phyloP scores from a whole-genome alignment of 2,888 invertebrate species.

The Melanostoma mellinum region DNA sequence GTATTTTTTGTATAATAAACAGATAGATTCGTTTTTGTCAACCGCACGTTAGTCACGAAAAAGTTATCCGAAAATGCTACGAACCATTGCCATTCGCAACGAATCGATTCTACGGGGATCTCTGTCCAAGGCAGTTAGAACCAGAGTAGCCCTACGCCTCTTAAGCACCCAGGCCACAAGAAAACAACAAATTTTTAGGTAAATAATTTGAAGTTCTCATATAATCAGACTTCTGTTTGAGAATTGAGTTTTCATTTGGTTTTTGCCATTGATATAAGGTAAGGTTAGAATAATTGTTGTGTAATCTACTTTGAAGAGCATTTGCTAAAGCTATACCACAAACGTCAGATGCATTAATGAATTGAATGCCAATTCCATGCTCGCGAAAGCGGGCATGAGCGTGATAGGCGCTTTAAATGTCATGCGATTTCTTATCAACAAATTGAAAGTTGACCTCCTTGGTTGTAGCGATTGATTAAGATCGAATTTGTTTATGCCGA shows the following conservation, averaged over 20 bases:
- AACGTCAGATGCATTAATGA: constrained; percentile 60
- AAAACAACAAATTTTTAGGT: constrained; percentile 78
- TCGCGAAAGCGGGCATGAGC: constrained; percentile 10
- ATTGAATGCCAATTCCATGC: constrained; percentile 33
- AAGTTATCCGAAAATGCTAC: constrained; percentile 85
- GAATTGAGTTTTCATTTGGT: constrained; percentile 44
- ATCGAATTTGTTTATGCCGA: neutral
- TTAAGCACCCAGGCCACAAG: constrained; percentile 76
- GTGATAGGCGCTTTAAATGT: neutral
- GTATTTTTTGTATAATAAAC: constrained; percentile 3
- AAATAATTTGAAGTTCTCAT: constrained; percentile 45
- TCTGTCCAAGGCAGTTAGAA: constrained; percentile 84
- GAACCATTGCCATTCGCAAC: constrained; percentile 88
- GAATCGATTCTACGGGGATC: constrained; percentile 85
- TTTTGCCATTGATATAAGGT: constrained; percentile 62
- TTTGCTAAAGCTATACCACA: constrained; percentile 48
- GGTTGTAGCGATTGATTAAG: neutral
- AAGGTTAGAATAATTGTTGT: constrained; percentile 82
- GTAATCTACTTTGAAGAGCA: constrained; percentile 76
- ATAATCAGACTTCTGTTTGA: neutral
- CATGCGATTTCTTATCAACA: constrained; percentile 53
- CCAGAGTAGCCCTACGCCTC: constrained; percentile 79
- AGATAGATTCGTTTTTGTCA: neutral
- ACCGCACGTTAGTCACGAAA: constrained; percentile 9
- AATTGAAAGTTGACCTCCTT: constrained; percentile 1